Conservation (phyloP, 2,888 invertebrate genomes). For the Thyatira batis region DNA sequence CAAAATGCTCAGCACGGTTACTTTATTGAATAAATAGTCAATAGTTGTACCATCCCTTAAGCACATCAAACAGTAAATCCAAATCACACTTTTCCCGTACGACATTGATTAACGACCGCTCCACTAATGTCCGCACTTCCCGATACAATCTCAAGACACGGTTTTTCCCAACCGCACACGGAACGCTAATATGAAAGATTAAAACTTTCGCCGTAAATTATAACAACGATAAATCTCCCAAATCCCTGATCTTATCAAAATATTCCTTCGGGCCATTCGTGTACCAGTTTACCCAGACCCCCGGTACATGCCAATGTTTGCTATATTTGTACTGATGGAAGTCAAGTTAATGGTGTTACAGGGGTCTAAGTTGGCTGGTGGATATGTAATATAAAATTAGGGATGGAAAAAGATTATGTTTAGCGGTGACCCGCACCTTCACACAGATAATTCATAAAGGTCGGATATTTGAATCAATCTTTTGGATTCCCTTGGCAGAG, state of each 20-base stretch:
- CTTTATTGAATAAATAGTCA: too few species aligned
- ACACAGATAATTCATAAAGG: neutral
- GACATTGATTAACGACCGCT: neutral
- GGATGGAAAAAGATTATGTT: neutral
- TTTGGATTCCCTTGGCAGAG: neutral
- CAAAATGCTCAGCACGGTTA: too few species aligned
- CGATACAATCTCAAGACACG: neutral
- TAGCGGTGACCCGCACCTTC: neutral
- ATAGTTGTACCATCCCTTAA: too few species aligned
- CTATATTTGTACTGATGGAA: neutral
- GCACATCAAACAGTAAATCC: too few species aligned
- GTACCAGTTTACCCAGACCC: slow-evolving; percentile 7
- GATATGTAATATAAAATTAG: neutral
- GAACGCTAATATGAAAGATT: slow-evolving; percentile 20
- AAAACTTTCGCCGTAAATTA: slow-evolving; percentile 40
- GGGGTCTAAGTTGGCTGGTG: neutral
- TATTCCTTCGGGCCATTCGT: slow-evolving; percentile 27
- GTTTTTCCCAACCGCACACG: neutral
- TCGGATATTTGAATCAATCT: neutral
- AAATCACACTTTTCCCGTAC: neutral
- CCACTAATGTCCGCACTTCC: neutral
- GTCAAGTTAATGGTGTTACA: neutral
- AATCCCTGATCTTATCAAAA: slow-evolving; percentile 43
- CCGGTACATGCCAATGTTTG: neutral
- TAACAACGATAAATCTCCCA: slow-evolving; percentile 38